phyloP scores from a whole-genome alignment of 2,888 invertebrate species.

The Oeneis ivallda region DNA sequence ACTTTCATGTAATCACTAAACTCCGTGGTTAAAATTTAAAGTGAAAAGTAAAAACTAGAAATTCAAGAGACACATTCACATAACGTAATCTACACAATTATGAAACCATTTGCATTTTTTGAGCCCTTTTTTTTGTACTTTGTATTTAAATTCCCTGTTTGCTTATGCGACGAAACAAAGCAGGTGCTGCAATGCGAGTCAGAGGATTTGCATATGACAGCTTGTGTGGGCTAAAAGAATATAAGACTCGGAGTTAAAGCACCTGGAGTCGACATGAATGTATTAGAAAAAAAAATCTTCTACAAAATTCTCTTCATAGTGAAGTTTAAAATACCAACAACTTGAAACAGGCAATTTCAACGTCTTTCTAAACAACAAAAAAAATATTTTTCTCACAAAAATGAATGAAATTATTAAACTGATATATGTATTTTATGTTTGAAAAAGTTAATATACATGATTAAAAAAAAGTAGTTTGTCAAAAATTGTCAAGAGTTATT shows the following conservation, averaged over 20 bases:
- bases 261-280: conserved; percentile 4
- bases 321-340: not conserved
- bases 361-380: no score
- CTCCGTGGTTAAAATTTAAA: not conserved
- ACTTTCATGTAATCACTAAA: no score
- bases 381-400: no score
- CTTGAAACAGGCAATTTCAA: no score
- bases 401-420: no score
- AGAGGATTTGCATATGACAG: conserved; percentile 29
- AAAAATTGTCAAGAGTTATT: no score
- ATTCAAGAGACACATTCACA: conserved; percentile 10
- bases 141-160: conserved; percentile 29
- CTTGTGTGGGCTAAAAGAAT: conserved; percentile 19
- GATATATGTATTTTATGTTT: no score
- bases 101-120: conserved; percentile 23
- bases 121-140: conserved; percentile 12
- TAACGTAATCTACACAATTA: conserved; percentile 23
- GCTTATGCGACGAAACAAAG: conserved; percentile 30
- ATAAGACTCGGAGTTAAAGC: not conserved
- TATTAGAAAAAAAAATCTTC: not conserved
- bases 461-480: no score
- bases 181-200: conserved; percentile 24
- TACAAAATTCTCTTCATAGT: not conserved
- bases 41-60: not conserved
- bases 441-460: no score